Base-by-base conservation (phyloP, 2,797 vertebrate genomes). In the Manis pentadactyla region DNA sequence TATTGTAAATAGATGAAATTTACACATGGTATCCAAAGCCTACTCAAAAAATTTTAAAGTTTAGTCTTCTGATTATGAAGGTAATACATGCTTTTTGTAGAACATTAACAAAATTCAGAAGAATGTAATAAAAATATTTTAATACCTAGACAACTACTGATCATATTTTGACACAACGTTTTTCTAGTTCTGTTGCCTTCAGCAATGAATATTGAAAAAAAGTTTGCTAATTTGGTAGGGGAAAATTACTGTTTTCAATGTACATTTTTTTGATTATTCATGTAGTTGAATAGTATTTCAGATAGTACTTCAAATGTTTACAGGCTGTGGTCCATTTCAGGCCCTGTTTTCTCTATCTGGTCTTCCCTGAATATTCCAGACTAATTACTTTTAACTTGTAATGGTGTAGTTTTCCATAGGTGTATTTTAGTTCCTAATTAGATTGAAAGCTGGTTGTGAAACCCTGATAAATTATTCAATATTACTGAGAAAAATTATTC, bases 21-120 rank as follows among this genome's bases (percentile, higher is more conserved):
- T 78, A 84, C 18, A 69, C 46, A 57, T 7, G 27, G 23, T 61
- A 79, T 81, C 4, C 3, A 77, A 74, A 96, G 23, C 7, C 25
- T 34, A 66, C 39, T 53, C 3, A 74, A 11, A 74, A 11, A 66
- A 68, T 77, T 84, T 87, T 23, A n/a, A 86, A 66, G 31, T 77
- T 95, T 68, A 17, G 59, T 69, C 79, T 90, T 79, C 74, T 94
- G 42, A 85, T 93, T 94, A 74, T 46, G 68, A 93, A 87, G 46
- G 37, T 69, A 96, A 57, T 82, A 59, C 5, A 39, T 46, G 31
- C 49, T 88, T 91, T 91, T n/a, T 74, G 78, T 71, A 57, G 69
- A 91, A 25, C 46, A 57, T 51, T 92, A 87, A 37, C 55, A 94
- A 89, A 87, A 49, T 49, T 53, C 23, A 82, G 37, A 86, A 86